Evolutionary conservation across 2,888 invertebrate species (phyloP).

Genomic region (Macrophya alboannulata): DNA sequence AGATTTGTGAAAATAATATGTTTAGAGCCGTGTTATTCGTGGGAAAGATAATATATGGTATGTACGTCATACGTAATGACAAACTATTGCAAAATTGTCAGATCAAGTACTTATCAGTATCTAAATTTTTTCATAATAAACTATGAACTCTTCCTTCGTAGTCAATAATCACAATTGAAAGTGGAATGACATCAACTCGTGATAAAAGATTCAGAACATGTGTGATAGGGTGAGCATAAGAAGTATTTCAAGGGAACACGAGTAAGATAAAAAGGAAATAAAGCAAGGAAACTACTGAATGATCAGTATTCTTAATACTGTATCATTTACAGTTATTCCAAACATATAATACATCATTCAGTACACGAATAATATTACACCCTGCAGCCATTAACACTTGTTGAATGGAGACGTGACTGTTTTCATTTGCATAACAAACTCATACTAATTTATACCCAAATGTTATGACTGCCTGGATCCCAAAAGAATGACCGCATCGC

Average conservation of each 20-base stretch:
- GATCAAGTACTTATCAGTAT: background rate
- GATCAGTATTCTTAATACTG: background rate
- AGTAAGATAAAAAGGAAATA: background rate
- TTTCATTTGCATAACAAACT: slow-evolving; percentile 10
- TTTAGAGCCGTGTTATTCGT: background rate
- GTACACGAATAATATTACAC: background rate
- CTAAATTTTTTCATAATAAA: background rate
- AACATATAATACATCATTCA: background rate
- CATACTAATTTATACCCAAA: background rate
- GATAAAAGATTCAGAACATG: background rate
- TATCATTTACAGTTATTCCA: background rate
- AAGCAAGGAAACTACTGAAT: background rate
- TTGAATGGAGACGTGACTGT: slow-evolving; percentile 22
- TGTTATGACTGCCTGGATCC: background rate
- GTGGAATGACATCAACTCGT: background rate
- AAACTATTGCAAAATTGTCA: background rate
- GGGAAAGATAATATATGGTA: background rate
- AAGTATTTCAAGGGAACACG: slow-evolving; percentile 5
- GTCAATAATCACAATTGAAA: background rate
- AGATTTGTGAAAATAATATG: background rate
- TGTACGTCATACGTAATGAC: background rate
- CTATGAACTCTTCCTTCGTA: slow-evolving; percentile 15
- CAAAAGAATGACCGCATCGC: background rate
- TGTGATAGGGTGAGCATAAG: background rate
- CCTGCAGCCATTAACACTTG: background rate